Evolutionary conservation across 2,113 vertebrate genomes (phyloP), one percentile per base, ranked within the genome.

Genomic region (Saguinus imperator): DNA sequence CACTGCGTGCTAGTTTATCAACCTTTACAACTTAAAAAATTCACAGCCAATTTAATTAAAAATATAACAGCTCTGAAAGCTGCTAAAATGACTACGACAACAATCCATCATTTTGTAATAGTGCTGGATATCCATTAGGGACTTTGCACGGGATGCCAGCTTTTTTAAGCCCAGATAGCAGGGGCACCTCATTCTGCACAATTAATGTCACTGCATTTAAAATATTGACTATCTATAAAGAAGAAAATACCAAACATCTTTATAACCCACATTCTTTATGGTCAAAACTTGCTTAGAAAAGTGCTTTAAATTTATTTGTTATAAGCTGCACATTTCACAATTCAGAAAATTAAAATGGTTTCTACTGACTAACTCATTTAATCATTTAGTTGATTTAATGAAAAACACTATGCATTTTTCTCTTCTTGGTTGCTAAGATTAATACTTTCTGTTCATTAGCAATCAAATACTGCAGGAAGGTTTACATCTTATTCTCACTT

Each of bases 41-140:
- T 98, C 97, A 98, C 98, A 98, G 98, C 96, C 98, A 98, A 98
- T 99, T 99, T 98, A 98, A 99, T 99, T 99, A 98, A 98, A 98
- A 98, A 98, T 98, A 95, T 98, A 98, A 98, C 98, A 98, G 98
- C 98, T 97, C 96, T 95, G 97, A 98, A 98, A 98, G 98, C 98
- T 98, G 98, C 97, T 98, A 97, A 98, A 98, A 98, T 97, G 96
- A 97, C 96, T 97, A 92, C 77, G 95, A 97, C 96, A 98, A 97
- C 96, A 97, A 98, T 98, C 98, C 97, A 96, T 99, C 98, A 98
- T 98, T 98, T 97, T 93, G 95, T 98, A 98, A 98, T 98, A 95
- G 94, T 96, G 97, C 20, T 92, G 98, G 97, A 97, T 97, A 97
- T 96, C 94, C 95, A 98, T 98, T 98, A 98, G 94, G 97, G 90